Conservation (phyloP, 2,797 vertebrate genomes). For the Parambassis ranga region DNA sequence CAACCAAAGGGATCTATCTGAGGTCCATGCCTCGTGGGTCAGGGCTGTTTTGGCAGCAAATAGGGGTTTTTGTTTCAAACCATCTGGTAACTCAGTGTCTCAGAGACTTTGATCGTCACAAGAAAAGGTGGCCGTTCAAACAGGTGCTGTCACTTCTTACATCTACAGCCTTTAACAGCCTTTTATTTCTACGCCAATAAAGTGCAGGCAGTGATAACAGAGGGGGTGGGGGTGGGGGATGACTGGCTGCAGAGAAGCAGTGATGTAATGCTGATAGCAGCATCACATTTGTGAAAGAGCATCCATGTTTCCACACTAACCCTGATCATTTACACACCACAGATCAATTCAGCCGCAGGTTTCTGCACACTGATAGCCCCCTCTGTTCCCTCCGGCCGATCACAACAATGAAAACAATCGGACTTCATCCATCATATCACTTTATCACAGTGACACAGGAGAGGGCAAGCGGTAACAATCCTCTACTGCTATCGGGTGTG, state of each 20-base stretch:
- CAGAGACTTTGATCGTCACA: too few relatives aligned
- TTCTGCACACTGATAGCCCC: not conserved
- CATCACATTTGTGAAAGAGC: conserved; percentile 67
- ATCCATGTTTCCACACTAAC: conserved; percentile 71
- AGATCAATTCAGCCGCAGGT: conserved; percentile 59
- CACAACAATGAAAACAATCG: conserved; percentile 23
- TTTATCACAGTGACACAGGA: not conserved
- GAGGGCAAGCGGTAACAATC: not conserved
- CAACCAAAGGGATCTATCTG: too few relatives aligned
- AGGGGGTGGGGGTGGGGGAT: not conserved
- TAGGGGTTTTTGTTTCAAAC: too few relatives aligned
- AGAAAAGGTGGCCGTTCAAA: too few relatives aligned
- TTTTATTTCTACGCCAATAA: conserved; percentile 16
- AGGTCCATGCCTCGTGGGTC: too few relatives aligned
- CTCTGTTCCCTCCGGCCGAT: not conserved
- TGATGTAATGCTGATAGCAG: conserved; percentile 76
- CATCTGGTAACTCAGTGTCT: too few relatives aligned
- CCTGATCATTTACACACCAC: conserved; percentile 65
- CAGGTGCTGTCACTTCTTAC: too few relatives aligned
- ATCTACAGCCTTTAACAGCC: not conserved
- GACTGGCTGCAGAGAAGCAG: conserved; percentile 62
- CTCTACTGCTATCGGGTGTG: conserved; percentile 15
- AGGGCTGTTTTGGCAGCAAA: too few relatives aligned
- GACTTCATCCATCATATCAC: not conserved
- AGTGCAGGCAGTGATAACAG: conserved; percentile 23